Conservation (phyloP, 2,113 vertebrate species). For the Trichechus manatus region DNA sequence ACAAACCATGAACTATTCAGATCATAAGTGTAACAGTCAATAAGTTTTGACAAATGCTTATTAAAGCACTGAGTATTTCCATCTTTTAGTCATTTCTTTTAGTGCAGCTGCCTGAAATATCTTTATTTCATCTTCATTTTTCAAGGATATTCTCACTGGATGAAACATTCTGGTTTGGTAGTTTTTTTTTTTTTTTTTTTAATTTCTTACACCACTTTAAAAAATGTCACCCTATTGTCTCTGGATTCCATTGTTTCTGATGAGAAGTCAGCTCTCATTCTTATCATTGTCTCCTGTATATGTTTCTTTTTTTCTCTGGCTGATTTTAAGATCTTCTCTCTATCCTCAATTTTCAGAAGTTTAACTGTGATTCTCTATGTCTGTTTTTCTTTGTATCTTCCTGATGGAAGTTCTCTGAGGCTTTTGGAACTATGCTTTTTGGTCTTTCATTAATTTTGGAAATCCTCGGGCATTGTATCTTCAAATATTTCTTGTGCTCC, state of each 20-base stretch:
- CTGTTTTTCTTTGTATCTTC: background rate
- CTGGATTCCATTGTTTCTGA: background rate
- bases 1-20: background rate
- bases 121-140: background rate
- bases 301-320: background rate
- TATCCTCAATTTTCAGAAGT: background rate
- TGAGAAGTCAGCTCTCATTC: background rate
- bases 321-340: background rate
- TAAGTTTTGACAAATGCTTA: background rate
- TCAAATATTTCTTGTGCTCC: background rate
- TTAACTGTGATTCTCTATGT: background rate
- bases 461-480: background rate
- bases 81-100: background rate
- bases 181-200: background rate
- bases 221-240: background rate
- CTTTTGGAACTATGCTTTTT: background rate
- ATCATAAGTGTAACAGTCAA: background rate
- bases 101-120: background rate
- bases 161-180: background rate
- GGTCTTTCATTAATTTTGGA: background rate
- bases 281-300: background rate
- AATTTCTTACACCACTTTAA: background rate
- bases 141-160: background rate
- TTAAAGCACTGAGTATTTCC: background rate
- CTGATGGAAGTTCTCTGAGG: background rate